Evolutionary conservation across 2,888 invertebrate species (phyloP), one percentile per base, ranked within the genome.

Genomic region (Lutraria lutraria): DNA sequence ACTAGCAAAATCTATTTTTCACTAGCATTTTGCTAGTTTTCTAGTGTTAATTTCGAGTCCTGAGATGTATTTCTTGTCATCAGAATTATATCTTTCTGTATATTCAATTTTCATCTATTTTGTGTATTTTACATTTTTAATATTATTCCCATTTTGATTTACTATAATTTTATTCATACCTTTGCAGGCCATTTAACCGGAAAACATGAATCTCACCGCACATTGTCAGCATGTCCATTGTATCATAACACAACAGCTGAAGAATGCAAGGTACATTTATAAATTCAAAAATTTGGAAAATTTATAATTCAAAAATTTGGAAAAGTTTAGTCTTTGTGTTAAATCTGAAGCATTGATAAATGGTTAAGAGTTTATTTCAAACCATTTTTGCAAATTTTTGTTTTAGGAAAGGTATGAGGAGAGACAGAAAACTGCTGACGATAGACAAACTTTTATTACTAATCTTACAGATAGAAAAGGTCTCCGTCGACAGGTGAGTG

Each of bases 201-300:
- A 19, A 97, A 98, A 95, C 97, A 98, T 91, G 97, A 98, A 68
- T 94, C 94, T n/a, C 99, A 99, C 97, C 98, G 99, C 96, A 98
- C 99, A 0, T 97, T 98, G 90, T 98, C 99, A 96, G 98, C 98
- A 34, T 99, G 99, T 95, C 99, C 99, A 0, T 96, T 98, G 86
- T 99, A 98, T 97, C 99, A 99, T 97, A 99, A 99, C 97, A 98
- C 98, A 93, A 98, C 98, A 15, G 97, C 98, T 43, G 97, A 97
- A 83, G 97, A 98, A 94, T 98, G 98, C 95, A 97, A 97, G 97
- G 97, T 97, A 96, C 90, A 93, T n/a, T n/a, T 83, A 43, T 43
- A 43, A 43, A 2, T 43, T 43, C 43, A 31, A 43, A 31, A 72
- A 4, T 43, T 21, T 29, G n/a, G 31, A 4, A 29, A 21, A 1